phyloP scores from a whole-genome alignment of 1,140 invertebrate genomes.

The Epicauta chinensis region DNA sequence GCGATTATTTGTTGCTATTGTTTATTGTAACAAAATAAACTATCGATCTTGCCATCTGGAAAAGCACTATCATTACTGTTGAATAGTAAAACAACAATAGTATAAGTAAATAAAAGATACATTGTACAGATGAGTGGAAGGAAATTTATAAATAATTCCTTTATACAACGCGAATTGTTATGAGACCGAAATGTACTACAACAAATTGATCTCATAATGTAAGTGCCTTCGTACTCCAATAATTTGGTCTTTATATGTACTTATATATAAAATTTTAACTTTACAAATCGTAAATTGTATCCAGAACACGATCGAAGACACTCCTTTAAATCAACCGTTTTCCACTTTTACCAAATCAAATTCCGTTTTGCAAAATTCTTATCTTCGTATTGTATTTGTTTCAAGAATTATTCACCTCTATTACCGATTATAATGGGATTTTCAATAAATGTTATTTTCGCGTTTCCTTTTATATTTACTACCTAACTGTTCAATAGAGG shows the following conservation, averaged over 20 bases:
- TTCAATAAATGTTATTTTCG: too few relatives aligned
- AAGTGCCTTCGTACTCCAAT: not conserved
- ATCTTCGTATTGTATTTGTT: too few relatives aligned
- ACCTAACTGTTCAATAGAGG: not conserved
- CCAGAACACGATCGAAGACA: too few relatives aligned
- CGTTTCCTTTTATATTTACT: conserved; percentile 14
- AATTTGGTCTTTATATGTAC: conserved; percentile 1
- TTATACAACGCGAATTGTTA: not conserved
- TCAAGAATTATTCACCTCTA: too few relatives aligned
- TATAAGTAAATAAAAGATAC: not conserved
- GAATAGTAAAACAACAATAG: not conserved
- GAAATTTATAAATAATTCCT: not conserved
- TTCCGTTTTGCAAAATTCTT: too few relatives aligned
- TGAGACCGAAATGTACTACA: not conserved
- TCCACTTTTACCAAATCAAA: too few relatives aligned
- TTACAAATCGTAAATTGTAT: not conserved
- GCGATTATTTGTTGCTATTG: not conserved
- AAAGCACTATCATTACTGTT: not conserved
- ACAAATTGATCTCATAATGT: not conserved
- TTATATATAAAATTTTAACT: conserved; percentile 7
- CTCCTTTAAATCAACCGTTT: too few relatives aligned
- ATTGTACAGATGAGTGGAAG: not conserved
- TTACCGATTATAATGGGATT: too few relatives aligned
- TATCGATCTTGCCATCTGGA: not conserved
- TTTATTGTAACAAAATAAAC: not conserved